Evolutionary conservation across 2,888 invertebrate species (phyloP).

Genomic region (Caenorhabditis plicata): DNA sequence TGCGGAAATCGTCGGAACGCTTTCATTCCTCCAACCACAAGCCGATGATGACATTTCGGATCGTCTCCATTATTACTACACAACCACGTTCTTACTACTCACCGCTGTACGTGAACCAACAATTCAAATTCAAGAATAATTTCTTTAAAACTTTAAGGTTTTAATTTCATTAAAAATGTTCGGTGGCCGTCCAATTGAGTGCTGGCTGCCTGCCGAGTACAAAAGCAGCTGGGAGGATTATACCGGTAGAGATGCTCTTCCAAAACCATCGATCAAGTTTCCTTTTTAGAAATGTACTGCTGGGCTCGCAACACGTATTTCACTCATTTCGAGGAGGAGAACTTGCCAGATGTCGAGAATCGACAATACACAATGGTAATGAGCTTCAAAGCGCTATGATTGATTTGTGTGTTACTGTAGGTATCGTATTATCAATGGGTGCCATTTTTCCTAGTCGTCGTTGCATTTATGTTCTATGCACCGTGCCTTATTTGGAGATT

Average conservation of each 20-base stretch:
- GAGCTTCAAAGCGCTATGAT: neutral
- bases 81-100: slow-evolving; percentile 69
- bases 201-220: slow-evolving; percentile 64
- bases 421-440: slow-evolving; percentile 63
- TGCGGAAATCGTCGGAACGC: slow-evolving; percentile 63
- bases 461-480: slow-evolving; percentile 66
- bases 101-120: slow-evolving; percentile 63
- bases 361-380: slow-evolving; percentile 37
- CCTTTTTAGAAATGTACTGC: slow-evolving; percentile 57
- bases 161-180: slow-evolving; percentile 64
- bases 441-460: slow-evolving; percentile 65
- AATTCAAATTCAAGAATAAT: slow-evolving; percentile 1
- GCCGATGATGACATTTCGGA: slow-evolving; percentile 66
- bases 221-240: slow-evolving; percentile 64
- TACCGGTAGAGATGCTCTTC: slow-evolving; percentile 41
- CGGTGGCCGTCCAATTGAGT: slow-evolving; percentile 63
- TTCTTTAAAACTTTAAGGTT: slow-evolving; percentile 38
- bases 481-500: slow-evolving; percentile 65
- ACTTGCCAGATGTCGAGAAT: slow-evolving; percentile 54
- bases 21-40: slow-evolving; percentile 62
- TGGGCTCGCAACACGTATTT: slow-evolving; percentile 66
- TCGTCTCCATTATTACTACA: slow-evolving; percentile 69
- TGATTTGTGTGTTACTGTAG: neutral
- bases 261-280: neutral
- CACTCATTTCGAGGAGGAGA: slow-evolving; percentile 56